Percentiles rank a stretch among this genome's conserved stretches.
phyloP scores from a whole-genome alignment of 2,113 vertebrate genomes.

The Brachyistius frenatus region DNA sequence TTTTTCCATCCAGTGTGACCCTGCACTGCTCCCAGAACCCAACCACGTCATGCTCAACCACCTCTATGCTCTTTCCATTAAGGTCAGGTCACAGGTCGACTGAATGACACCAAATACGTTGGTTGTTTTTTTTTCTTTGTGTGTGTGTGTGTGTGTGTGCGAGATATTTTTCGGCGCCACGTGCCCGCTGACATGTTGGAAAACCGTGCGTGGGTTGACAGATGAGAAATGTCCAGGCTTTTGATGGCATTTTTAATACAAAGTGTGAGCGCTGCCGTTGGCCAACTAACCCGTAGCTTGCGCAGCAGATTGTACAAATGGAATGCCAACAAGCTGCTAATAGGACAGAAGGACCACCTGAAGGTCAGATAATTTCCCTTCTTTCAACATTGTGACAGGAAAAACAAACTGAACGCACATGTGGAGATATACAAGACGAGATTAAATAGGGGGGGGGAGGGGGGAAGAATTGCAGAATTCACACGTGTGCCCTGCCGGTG shows the following conservation, averaged over 20 bases:
- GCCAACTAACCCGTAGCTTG: neutral
- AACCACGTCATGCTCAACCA: slow-evolving; percentile 99
- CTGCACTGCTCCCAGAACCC: slow-evolving; percentile 95
- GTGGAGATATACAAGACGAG: neutral
- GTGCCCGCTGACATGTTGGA: neutral
- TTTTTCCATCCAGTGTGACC: slow-evolving; percentile 89
- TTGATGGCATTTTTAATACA: slow-evolving; percentile 20
- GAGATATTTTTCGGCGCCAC: neutral
- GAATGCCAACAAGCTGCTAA: slow-evolving; percentile 27
- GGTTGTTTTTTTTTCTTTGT: neutral
- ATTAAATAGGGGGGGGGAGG: neutral
- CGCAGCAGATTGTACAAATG: slow-evolving; percentile 15
- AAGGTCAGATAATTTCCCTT: slow-evolving; percentile 29
- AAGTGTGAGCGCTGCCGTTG: slow-evolving; percentile 19
- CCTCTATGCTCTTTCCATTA: slow-evolving; percentile 97
- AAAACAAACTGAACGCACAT: slow-evolving; percentile 17
- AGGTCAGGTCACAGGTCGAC: slow-evolving; percentile 84
- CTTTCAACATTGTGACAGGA: slow-evolving; percentile 17
- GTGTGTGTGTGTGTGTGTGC: too few relatives aligned
- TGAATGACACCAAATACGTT: neutral
- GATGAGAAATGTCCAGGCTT: slow-evolving; percentile 21
- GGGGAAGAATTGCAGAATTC: neutral
- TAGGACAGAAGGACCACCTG: slow-evolving; percentile 9
- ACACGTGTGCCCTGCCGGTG: neutral
- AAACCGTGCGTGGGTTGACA: slow-evolving; percentile 11